Evolutionary conservation across 2,888 invertebrate genomes (phyloP), one percentile per base, ranked within the genome.

Genomic region (Lamproptera curius): DNA sequence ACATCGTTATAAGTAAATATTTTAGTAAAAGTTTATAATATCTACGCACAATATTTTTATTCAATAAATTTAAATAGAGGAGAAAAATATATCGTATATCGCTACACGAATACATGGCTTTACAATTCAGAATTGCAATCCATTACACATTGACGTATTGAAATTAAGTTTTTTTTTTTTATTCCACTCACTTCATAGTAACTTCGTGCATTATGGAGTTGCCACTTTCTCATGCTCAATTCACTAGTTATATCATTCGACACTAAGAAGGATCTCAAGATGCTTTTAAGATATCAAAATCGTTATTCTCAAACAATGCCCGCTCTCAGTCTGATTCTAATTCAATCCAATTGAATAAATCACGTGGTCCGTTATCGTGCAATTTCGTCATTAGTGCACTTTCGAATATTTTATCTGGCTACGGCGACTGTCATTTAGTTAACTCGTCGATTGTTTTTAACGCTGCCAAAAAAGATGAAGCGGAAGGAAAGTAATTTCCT

Each of bases 211-310:
- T 59, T 58, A 57, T 56, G 45, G 51, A 37, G 50, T 54, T 64
- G 58, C 54, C 46, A 58, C 65, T 67, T 65, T 65, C 62, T 56
- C 59, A 54, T 53, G 55, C 38, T n/a, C n/a, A 50, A 54, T 55
- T 34, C 39, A 11, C n/a, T 5, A 2, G 53, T 67, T 66, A 62
- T 63, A 55, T 67, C 64, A 67, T 49, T 56, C 31, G 45, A 37
- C 45, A 44, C 47, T 46, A 2, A 10, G 9, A 33, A 36, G 41
- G 42, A 48, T 50, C 54, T 45, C 46, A 37, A 48, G 67, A 65
- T 69, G 63, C 63, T 66, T 68, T 69, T 65, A 63, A 68, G 68
- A 70, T 67, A 59, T 41, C 46, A 49, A 40, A n/a, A 46, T 54
- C 56, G 58, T 54, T 61, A 54, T 49, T 45, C 44, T 28, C 36